Evolutionary conservation across 2,797 vertebrate genomes (phyloP), one percentile per base, ranked within the genome.

Genomic region (Myotis vivesi): DNA sequence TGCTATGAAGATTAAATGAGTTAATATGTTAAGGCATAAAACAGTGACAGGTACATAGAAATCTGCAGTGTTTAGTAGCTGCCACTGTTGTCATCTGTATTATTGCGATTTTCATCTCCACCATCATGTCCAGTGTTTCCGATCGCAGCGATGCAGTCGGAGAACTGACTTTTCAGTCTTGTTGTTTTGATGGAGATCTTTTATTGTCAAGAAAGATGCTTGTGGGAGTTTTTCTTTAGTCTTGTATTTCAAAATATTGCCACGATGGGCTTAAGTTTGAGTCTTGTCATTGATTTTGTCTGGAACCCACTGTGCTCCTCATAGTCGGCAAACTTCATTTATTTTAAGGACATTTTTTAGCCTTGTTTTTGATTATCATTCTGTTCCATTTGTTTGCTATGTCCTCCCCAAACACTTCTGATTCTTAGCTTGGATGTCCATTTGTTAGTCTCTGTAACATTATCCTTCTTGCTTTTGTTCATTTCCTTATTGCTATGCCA

Each of bases 251-350:
- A 82, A 51, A 82, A 19, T 91, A 84, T 44, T 80, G 44, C 51
- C 59, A n/a, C 25, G 17, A 2, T 81, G 30, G 71, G 30, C 87
- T 87, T 77, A 64, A 87, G 51, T 84, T 51, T n/a, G 33, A 95
- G 30, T 41, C 68, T 90, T 12, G 13, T 89, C 72, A 55, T 68
- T 88, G 68, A 87, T 84, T 93, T 82, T 90, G 33, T 92, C 51
- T 66, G 44, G 25, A 93, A 69, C 38, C 17, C 30, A 4, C 30
- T 57, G 28, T 44, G 8, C 57, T 92, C 73, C 55, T 86, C 19
- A 1, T 55, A 51, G 76, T 82, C 44, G 66, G 33, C 53, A 72
- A 46, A 15, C 36, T 69, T 94, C 53, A 11, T 91, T 93, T 71
- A 51, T 80, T 64, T 93, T 55, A 87, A 57, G 73, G 28, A 30